phyloP scores from a whole-genome alignment of 2,888 invertebrate genomes.

The Mycalesis mineus region DNA sequence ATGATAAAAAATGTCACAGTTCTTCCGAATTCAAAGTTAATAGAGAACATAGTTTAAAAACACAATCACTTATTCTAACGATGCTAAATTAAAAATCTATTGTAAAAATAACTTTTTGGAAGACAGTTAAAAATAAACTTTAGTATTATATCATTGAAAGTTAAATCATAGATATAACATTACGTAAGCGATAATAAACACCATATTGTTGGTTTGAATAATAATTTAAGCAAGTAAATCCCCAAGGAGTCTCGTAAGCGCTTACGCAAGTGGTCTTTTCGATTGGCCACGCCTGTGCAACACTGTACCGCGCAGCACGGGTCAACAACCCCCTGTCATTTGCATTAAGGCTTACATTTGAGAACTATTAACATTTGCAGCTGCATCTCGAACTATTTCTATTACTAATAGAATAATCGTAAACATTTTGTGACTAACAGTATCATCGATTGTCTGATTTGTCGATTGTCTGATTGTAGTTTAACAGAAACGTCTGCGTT shows the following conservation, averaged over 20 bases:
- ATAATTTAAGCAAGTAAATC: slow-evolving; percentile 32
- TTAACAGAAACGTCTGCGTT: no score
- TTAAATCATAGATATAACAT: not conserved
- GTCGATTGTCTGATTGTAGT: no score
- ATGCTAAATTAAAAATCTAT: no score
- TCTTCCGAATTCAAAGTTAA: no score
- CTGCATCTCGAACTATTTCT: slow-evolving; percentile 52
- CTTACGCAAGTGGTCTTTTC: slow-evolving; percentile 67
- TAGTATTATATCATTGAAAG: not conserved
- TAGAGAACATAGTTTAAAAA: no score
- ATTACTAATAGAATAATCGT: slow-evolving; percentile 20
- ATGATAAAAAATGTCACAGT: no score
- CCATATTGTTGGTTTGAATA: slow-evolving; percentile 1
- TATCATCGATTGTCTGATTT: no score
- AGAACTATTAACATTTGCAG: slow-evolving; percentile 44
- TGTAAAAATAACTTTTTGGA: not conserved
- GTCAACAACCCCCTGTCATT: slow-evolving; percentile 61
- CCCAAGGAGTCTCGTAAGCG: slow-evolving; percentile 55
- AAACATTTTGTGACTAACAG: not conserved
- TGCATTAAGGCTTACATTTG: slow-evolving; percentile 60
- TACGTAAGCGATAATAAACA: not conserved
- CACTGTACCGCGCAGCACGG: slow-evolving; percentile 58
- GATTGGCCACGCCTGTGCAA: slow-evolving; percentile 59
- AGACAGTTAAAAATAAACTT: no score
- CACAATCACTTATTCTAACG: no score